Evolutionary conservation across 1,140 invertebrate species (phyloP), one percentile per base, ranked within the genome.

Genomic region (Tetranychus cinnabarinus): DNA sequence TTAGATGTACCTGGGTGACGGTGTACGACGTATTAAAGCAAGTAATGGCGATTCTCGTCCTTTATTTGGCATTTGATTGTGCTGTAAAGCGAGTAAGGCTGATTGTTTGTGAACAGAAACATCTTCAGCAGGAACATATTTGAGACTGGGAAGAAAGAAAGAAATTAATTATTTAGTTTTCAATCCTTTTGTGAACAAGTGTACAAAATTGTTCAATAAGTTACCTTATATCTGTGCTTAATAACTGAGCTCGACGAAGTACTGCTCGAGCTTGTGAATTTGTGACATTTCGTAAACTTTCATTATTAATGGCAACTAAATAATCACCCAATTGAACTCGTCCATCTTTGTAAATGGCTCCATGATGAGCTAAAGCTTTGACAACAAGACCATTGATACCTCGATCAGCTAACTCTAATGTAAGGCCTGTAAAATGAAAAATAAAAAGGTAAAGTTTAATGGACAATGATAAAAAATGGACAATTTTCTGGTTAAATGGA

Each of bases 361-460:
- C 79, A 60, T 70, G 72, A 52, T 70, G 67, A 31, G 71, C 69
- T 12, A 83, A 70, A 39, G 73, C 73, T 55, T 75, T 78, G 12
- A 84, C 77, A 10, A 79, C 66, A 65, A 81, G 78, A 6, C 82
- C 82, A 71, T 82, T 83, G 7, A 78, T 68, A 15, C 79, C 79
- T 64, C 78, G 77, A 59, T 80, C 79, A 10, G 75, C 73, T 42
- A 76, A 71, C 59, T 80, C 78, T 5, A 81, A 72, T 13, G 69
- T 74, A 12, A 81, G 59, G 61, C 79, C 79, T 79, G 63, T 1
- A 70, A 66, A 31, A 67, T 34, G 64, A 56, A 61, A 56, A 52
- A 45, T 45, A 57, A 39, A 31, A 31, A 52, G 31, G 2, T 23
- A 35, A 61, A 62, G 15, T 36, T 56, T 58, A 59, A 23, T 52